Conservation (phyloP, 1,140 invertebrate species). For the Drosophila bocki region DNA sequence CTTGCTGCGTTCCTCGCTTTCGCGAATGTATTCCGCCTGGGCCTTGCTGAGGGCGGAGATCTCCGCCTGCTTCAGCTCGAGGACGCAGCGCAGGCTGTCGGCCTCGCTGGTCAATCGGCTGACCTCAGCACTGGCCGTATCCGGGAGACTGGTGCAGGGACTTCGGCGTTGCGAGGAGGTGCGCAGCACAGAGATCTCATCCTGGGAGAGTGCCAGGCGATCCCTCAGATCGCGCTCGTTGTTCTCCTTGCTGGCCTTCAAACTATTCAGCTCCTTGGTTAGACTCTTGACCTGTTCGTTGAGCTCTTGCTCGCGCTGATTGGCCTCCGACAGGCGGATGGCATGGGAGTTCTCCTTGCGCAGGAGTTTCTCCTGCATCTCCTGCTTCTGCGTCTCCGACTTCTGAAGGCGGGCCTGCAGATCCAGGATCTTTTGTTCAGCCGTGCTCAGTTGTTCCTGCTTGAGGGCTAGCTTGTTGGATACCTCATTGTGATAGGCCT, state of each 20-base stretch:
- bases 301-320: conserved; percentile 74
- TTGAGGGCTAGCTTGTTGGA: conserved; percentile 65
- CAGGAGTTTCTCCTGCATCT: conserved; percentile 70
- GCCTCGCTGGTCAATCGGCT: conserved; percentile 88
- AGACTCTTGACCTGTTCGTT: conserved; percentile 65
- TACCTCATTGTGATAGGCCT: conserved; percentile 63
- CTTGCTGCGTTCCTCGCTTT: conserved; percentile 87
- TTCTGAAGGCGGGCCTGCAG: conserved; percentile 68
- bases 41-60: conserved; percentile 89
- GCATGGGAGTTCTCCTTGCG: conserved; percentile 61
- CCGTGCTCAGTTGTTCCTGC: conserved; percentile 51
- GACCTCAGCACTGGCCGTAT: conserved; percentile 57
- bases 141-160: conserved; percentile 47
- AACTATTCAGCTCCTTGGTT: conserved; percentile 64
- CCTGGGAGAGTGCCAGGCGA: conserved; percentile 70
- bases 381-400: conserved; percentile 67
- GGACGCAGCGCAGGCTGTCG: conserved; percentile 90
- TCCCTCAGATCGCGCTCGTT: conserved; percentile 74
- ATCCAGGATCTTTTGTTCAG: conserved; percentile 69
- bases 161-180: conserved; percentile 61
- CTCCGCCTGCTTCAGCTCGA: conserved; percentile 91
- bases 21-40: conserved; percentile 87
- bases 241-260: conserved; percentile 57
- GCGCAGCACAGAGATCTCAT: conserved; percentile 81
- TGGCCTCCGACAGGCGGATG: conserved; percentile 54